Percentiles rank a stretch among this genome's conserved stretches.
Conservation (phyloP, 1,140 invertebrate species). For the Capitella teleta region DNA sequence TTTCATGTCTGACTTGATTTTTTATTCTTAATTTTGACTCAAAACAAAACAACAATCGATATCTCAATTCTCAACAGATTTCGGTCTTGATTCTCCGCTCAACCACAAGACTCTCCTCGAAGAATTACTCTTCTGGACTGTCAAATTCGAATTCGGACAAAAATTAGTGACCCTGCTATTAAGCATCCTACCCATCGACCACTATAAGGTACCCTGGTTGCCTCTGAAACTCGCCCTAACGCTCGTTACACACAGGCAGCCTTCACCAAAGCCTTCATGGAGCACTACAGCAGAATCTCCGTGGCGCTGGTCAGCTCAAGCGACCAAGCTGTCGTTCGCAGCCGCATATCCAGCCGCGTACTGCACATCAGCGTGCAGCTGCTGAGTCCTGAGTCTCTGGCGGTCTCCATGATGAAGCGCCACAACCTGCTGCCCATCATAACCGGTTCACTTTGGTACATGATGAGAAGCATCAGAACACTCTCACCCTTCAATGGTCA, state of each 20-base stretch:
- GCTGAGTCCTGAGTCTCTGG: constrained; percentile 85
- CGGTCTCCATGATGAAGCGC: constrained; percentile 78
- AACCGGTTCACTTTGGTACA: constrained; percentile 81
- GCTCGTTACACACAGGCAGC: constrained; percentile 56
- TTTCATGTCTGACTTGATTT: too few relatives aligned
- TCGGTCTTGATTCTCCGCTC: constrained; percentile 61
- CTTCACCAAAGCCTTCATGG: constrained; percentile 83
- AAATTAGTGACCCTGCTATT: constrained; percentile 90
- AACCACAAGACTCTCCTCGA: constrained; percentile 81
- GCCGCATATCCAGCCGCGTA: constrained; percentile 72
- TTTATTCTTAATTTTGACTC: too few relatives aligned
- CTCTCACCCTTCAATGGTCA: background rate
- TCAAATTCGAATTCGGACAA: constrained; percentile 93
- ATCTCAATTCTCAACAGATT: too few relatives aligned
- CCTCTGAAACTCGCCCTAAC: background rate
- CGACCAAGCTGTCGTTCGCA: constrained; percentile 56
- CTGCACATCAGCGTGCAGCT: constrained; percentile 93
- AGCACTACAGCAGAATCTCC: constrained; percentile 88
- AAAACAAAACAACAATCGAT: too few relatives aligned
- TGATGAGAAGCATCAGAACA: constrained; percentile 53
- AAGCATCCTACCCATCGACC: constrained; percentile 86
- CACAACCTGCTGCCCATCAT: constrained; percentile 83
- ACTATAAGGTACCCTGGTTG: constrained; percentile 65
- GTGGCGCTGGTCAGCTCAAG: constrained; percentile 73
- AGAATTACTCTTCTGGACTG: constrained; percentile 95